phyloP scores from a whole-genome alignment of 2,113 vertebrate species.

The Xiphophorus maculatus region DNA sequence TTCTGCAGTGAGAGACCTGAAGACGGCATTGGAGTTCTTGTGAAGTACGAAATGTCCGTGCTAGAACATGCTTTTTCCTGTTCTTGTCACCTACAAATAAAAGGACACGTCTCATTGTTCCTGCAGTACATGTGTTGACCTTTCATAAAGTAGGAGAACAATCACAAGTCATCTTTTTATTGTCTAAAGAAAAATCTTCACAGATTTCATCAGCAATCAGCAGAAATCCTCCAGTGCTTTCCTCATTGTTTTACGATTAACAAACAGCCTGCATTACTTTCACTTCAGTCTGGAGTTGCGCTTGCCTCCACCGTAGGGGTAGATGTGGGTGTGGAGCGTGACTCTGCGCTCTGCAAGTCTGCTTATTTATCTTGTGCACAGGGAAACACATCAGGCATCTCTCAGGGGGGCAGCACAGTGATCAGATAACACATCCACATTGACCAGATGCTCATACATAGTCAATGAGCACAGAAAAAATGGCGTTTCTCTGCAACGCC shows the following conservation, averaged over 20 bases:
- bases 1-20: too few species aligned
- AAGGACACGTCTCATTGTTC: too few species aligned
- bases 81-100: too few species aligned
- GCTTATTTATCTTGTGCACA: constrained; percentile 40
- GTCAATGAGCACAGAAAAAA: constrained; percentile 65
- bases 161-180: background rate
- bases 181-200: background rate
- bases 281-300: background rate
- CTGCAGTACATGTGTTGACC: background rate
- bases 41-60: too few species aligned
- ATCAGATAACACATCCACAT: constrained; percentile 60
- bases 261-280: background rate
- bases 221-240: background rate
- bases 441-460: constrained; percentile 78
- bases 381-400: constrained; percentile 35
- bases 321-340: constrained; percentile 17
- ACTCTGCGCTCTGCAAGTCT: constrained; percentile 12
- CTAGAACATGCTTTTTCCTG: too few species aligned
- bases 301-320: constrained; percentile 1
- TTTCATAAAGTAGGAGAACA: background rate
- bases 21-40: too few species aligned
- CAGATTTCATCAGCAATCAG: background rate
- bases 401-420: constrained; percentile 27
- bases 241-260: background rate
- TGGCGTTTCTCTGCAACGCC: constrained; percentile 8